A percentile compares a stretch with the other conserved stretches of the same genome.
These are phyloP conservation scores for Chionis minor DNA, from an alignment of 2,113 vertebrate genomes.

Conservation along the genomic window DNA sequence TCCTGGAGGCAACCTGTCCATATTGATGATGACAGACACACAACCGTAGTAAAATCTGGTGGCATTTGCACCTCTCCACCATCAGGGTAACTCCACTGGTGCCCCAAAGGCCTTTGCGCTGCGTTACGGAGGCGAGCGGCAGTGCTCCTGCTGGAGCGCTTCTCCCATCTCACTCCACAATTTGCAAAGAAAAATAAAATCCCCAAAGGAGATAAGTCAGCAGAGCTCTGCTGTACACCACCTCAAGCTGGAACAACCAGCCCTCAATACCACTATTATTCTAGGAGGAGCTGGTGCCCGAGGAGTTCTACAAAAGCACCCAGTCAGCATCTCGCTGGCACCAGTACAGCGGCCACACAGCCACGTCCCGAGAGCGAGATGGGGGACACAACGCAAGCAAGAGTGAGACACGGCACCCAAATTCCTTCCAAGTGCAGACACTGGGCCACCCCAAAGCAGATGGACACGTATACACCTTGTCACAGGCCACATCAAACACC, in stretches of 20 bases:
- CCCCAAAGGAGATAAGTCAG: not conserved
- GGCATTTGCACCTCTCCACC: not conserved
- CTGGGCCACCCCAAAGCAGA: not conserved
- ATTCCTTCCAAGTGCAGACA: not conserved
- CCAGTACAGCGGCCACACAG: not conserved
- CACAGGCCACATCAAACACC: not conserved
- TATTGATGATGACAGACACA: not conserved
- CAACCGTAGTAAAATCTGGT: not conserved
- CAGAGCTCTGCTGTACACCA: not conserved
- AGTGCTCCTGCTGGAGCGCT: not conserved
- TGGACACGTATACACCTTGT: not conserved
- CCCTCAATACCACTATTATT: not conserved
- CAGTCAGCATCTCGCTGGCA: not conserved
- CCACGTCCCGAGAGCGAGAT: rapidly evolving
- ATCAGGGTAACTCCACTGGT: not conserved
- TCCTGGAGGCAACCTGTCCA: not conserved
- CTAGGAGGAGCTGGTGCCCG: not conserved
- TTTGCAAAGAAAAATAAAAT: not conserved
- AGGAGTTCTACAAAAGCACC: not conserved
- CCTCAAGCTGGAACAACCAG: not conserved
- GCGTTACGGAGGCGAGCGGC: not conserved
- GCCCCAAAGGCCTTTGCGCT: not conserved
- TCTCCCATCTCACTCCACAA: not conserved
- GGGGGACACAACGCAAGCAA: not conserved
- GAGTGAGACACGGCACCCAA: not conserved